Conservation (phyloP, 2,888 invertebrate species). For the Caenorhabditis afra region DNA sequence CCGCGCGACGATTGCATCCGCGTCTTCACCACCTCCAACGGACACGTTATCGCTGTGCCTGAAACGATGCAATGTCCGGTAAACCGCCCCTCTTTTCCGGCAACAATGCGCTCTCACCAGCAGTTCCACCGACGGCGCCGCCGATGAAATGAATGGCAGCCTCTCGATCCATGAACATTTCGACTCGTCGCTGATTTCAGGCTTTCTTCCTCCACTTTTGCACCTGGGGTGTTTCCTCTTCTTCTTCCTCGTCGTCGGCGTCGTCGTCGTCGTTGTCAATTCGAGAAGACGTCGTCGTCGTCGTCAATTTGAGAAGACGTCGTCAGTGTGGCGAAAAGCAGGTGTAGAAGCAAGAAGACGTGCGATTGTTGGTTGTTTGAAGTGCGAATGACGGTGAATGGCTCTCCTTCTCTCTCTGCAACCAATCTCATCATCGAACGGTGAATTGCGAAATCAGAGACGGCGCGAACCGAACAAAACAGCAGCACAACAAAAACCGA, state of each 20-base stretch:
- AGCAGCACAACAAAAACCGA: too few species aligned
- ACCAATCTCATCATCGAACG: too few species aligned
- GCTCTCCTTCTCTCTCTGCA: too few species aligned
- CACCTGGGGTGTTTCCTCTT: neutral
- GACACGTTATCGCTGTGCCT: slow-evolving; percentile 78
- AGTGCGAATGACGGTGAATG: too few species aligned
- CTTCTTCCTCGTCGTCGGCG: neutral
- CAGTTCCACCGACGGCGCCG: slow-evolving; percentile 79
- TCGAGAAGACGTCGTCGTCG: neutral
- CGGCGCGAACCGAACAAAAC: too few species aligned
- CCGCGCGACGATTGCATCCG: slow-evolving; percentile 75
- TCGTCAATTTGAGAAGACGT: too few species aligned
- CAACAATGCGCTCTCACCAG: too few species aligned
- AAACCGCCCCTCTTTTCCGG: too few species aligned
- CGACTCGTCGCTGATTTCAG: slow-evolving; percentile 1
- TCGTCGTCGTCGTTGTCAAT: neutral
- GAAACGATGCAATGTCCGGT: too few species aligned
- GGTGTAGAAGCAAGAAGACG: neutral
- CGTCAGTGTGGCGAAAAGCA: too few species aligned
- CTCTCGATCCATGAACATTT: slow-evolving; percentile 81
- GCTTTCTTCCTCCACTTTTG: slow-evolving; percentile 29
- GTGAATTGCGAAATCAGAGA: too few species aligned
- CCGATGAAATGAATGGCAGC: slow-evolving; percentile 79
- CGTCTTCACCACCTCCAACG: slow-evolving; percentile 78
- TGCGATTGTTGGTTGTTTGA: too few species aligned